phyloP scores from a whole-genome alignment of 1,140 invertebrate genomes.

The Mercenaria mercenaria region DNA sequence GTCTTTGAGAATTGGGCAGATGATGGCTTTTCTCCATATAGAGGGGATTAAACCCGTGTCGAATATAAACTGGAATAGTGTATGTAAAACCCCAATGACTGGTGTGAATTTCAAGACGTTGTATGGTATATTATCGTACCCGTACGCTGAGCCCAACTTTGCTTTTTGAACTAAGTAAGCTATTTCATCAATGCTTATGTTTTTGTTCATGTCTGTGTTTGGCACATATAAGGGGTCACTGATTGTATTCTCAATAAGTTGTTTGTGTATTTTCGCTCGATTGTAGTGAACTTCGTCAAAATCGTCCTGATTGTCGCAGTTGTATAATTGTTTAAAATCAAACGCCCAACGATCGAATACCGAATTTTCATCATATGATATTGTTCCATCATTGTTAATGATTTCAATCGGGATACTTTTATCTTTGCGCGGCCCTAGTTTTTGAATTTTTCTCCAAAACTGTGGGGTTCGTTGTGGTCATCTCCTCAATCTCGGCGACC shows the following conservation, averaged over 20 bases:
- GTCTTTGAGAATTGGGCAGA: too few species aligned
- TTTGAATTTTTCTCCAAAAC: neutral
- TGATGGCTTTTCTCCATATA: too few species aligned
- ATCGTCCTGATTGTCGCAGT: neutral
- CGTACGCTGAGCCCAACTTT: too few species aligned
- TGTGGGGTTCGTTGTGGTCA: neutral
- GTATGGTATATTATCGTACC: too few species aligned
- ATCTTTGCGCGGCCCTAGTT: neutral
- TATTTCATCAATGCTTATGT: neutral
- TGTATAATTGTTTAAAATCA: neutral
- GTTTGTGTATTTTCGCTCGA: neutral
- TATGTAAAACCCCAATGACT: too few species aligned
- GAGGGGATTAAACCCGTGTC: too few species aligned
- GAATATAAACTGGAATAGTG: too few species aligned
- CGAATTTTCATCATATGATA: neutral
- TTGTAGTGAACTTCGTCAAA: neutral
- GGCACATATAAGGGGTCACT: neutral
- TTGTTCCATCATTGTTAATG: neutral
- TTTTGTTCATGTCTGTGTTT: neutral
- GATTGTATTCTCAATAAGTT: neutral
- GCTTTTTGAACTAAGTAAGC: too few species aligned
- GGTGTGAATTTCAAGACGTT: too few species aligned
- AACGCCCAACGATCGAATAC: neutral
- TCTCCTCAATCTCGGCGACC: neutral
- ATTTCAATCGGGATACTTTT: neutral